phyloP scores from a whole-genome alignment of 2,113 vertebrate genomes.

The Vidua macroura region DNA sequence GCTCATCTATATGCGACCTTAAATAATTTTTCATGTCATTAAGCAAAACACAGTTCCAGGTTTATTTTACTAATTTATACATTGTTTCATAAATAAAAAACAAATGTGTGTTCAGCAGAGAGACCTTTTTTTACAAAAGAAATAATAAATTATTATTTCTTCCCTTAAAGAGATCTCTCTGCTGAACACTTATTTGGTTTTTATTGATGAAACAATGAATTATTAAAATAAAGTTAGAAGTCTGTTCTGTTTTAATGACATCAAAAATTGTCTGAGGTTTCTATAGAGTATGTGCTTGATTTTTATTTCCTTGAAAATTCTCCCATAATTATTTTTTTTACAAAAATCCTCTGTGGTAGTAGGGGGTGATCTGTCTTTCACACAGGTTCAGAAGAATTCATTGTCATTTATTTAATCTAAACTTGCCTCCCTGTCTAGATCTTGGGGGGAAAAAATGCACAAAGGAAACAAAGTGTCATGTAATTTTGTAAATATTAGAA shows the following conservation, averaged over 20 bases:
- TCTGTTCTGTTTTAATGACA: constrained; percentile 71
- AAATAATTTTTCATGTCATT: constrained; percentile 80
- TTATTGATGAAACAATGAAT: constrained; percentile 81
- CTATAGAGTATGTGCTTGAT: constrained; percentile 50
- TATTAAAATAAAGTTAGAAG: constrained; percentile 78
- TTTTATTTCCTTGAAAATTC: constrained; percentile 62
- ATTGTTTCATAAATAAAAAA: constrained; percentile 81
- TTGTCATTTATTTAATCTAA: constrained; percentile 57
- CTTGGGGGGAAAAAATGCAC: constrained; percentile 50
- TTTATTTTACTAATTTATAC: constrained; percentile 80
- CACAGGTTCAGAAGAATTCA: constrained; percentile 52
- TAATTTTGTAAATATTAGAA: constrained; percentile 65
- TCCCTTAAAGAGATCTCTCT: constrained; percentile 75
- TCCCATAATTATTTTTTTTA: constrained; percentile 39
- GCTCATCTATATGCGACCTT: constrained; percentile 69
- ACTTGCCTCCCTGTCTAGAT: constrained; percentile 33
- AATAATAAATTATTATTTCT: constrained; percentile 80
- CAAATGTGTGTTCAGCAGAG: constrained; percentile 70
- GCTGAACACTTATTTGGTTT: constrained; percentile 78
- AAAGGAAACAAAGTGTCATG: constrained; percentile 50
- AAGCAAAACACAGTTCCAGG: constrained; percentile 69
- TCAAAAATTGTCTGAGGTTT: constrained; percentile 65
- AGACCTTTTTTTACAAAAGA: constrained; percentile 73
- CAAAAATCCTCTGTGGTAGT: constrained; percentile 29
- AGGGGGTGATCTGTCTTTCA: constrained; percentile 21